Base-by-base conservation (phyloP, 2,888 invertebrate genomes). In the Lithophane ornitopus region DNA sequence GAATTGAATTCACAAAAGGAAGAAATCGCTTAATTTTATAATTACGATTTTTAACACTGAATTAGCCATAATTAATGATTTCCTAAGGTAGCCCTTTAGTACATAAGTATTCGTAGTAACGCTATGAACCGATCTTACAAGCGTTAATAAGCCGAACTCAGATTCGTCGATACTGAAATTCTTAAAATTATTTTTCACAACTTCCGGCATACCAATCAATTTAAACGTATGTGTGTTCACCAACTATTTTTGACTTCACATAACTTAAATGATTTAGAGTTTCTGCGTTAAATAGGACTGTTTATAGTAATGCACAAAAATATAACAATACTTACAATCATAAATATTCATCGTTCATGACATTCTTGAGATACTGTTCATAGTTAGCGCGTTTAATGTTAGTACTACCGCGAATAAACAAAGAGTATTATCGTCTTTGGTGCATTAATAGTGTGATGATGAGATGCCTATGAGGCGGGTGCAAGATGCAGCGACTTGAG, bases 401-500 rank as follows among this genome's bases (percentile, higher is more conserved):
- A 85, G 85, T 76, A 85, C 77, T 84, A 88, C 86, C 88, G 87
- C 86, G 86, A 87, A 81, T 82, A 85, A 91, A 88, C 87, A 86
- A 85, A 78, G 82, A 82, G 85, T 85, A 86, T 87, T 87, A 89
- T 89, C 89, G 92, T 92, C 89, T 93, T 91, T 92, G 82, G 85
- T 82, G 84, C 72, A 75, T 77, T 76, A 80, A 78, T 74, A 74
- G 70, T 80, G 78, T 84, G 78, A 77, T 73, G 76, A 75, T 78
- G 76, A 52, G 76, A 74, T 78, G 86, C 83, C 84, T 89, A 89
- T 65, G 83, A 83, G 82, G 85, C 86, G 67, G 80, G 86, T 82
- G 75, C 87, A 87, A 91, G 91, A 91, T 93, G 92, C 87, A 95
- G 93, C 78, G 95, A 94, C 90, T 94, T 94, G 92, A 95, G 94